Evolutionary conservation across 2,888 invertebrate genomes (phyloP), one percentile per base, ranked within the genome.

Genomic region (Drosophila nigricruria): DNA sequence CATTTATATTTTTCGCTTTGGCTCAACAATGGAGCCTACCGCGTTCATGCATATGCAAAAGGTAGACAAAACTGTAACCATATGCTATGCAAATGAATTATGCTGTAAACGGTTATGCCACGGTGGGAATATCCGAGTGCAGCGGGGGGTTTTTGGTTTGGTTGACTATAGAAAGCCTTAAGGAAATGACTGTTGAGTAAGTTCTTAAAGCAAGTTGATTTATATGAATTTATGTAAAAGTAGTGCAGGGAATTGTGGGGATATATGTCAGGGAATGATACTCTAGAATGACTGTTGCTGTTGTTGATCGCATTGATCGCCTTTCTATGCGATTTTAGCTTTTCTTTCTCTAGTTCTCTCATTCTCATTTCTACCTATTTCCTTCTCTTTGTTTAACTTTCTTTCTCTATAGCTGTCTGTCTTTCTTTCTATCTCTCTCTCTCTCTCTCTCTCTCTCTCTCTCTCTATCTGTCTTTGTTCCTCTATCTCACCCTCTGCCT

Each of bases 81-180:
- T 45, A 47, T 63, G 27, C 18, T 52, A 50, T 70, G 70, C 23
- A 43, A 60, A 76, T 66, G 10, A 32, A 47, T 47, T 53, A 27
- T 36, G n/a, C 34, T 47, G 34, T 45, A n/a, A 3, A 27, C 20
- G 27, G 14, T 52, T 58, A 32, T 25, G 42, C 23, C 23, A n/a
- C 40, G 23, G 16, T 71, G 71, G 71, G 71, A 65, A 63, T 40
- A 32, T 45, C 71, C 57, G 30, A 61, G 23, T 43, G 34, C 18
- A 47, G 38, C 38, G 8, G 5, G 4, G 18, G 36, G 23, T 16
- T 49, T 20, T 23, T 43, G 23, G 5, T 14, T 9, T 64, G 2
- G 5, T 27, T 50, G 16, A 16, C 32, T 20, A 4, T 10, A 4
- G 52, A 36, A 23, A 36, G 36, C 23, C 36, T 25, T 36, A 23